Percentiles rank a stretch among this genome's conserved stretches.
phyloP scores from a whole-genome alignment of 2,888 invertebrate species.

The Pristionchus mayeri region DNA sequence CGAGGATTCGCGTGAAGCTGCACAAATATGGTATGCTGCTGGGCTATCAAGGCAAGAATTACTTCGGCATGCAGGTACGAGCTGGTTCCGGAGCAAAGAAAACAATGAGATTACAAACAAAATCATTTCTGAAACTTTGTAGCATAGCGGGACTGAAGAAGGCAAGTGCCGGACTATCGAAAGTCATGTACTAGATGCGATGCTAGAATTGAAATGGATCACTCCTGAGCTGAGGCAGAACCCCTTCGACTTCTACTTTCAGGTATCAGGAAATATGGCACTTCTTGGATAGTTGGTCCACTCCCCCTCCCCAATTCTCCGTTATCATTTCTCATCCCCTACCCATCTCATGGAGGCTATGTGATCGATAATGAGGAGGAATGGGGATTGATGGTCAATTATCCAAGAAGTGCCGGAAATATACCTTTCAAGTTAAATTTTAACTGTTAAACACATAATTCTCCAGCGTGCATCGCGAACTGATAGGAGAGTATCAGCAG shows the following conservation, averaged over 20 bases:
- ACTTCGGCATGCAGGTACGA: slow-evolving; percentile 90
- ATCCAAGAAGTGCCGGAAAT: too few species aligned
- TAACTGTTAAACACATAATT: not conserved
- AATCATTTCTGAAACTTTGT: not conserved
- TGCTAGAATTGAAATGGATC: slow-evolving; percentile 87
- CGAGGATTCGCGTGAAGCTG: not conserved
- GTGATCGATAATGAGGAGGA: too few species aligned
- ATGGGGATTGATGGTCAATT: too few species aligned
- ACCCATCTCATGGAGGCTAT: too few species aligned
- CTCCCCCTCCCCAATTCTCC: too few species aligned
- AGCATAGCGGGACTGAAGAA: not conserved
- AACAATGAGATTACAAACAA: not conserved
- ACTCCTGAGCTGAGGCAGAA: slow-evolving; percentile 86
- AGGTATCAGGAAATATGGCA: slow-evolving; percentile 17
- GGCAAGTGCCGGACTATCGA: slow-evolving; percentile 86
- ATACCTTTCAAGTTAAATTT: too few species aligned
- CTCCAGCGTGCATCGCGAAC: slow-evolving; percentile 94
- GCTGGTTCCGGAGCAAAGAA: not conserved
- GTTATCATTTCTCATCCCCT: too few species aligned
- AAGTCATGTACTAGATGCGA: slow-evolving; percentile 88
- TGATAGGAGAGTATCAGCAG: slow-evolving; percentile 84
- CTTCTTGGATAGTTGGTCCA: too few species aligned
- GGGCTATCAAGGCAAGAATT: slow-evolving; percentile 92
- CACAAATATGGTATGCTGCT: slow-evolving; percentile 88
- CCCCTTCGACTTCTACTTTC: slow-evolving; percentile 78